Base-by-base conservation (phyloP, 2,888 invertebrate genomes). In the Tricholauxania praeusta region DNA sequence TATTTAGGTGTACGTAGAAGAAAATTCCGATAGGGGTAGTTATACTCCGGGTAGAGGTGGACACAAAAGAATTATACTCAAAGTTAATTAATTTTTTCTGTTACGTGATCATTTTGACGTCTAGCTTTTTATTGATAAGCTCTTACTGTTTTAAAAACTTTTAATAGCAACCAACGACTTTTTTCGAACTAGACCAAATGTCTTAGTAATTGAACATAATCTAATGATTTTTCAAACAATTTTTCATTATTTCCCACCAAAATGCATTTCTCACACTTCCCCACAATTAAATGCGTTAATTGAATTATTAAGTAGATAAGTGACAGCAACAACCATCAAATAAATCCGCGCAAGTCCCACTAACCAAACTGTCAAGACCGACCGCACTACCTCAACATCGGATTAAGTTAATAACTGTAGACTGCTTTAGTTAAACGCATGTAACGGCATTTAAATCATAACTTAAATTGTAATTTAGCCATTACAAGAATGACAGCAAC, bases 341-440 rank as follows among this genome's bases (percentile, higher is more conserved):
- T 39, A 64, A 63, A 62, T 51, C 51, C 8, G 51, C 62, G 53
- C 15, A 28, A 57, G 19, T 57, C 57, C 57, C 57, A 57, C 57
- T 2, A 57, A 57, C 39, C 5, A 39, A 39, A 1, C 22, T 70
- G 63, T 70, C 48, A 63, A 15, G 63, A 53, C 60, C 39, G 63
- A 53, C 60, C 39, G 17, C 19, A 47, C 62, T 4, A 39, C 39
- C 39, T 39, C 39, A 39, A 63, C 53, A 62, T 62, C 19, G 51
- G 53, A 62, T 63, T 80, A 79, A 67, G 49, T 64, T 55, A 67
- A 74, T 68, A 48, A 47, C 62, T 62, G 17, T 17, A 62, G 39
- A 63, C 47, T 32, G 62, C n/a, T 48, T 52, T 52, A 70, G 53
- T 53, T 53, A 47, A 72, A 64, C 72, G 72, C 63, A 55, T 67